These are phyloP conservation scores for Steatocranus sp. DNA, from an alignment of 2,797 vertebrate species.

Conservation along the genomic window DNA sequence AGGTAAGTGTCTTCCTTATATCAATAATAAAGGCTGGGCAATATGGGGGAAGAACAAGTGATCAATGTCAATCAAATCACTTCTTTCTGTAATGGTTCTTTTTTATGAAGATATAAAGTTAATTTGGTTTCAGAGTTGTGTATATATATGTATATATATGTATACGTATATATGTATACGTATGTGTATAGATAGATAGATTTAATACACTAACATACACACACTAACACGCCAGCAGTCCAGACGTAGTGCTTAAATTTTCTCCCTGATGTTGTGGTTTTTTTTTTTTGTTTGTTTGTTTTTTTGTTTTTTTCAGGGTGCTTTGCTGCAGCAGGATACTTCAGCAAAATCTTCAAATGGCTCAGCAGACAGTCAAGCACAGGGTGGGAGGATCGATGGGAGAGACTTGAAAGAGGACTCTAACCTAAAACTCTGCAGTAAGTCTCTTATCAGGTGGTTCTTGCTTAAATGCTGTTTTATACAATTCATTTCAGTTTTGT, in stretches of 20 bases:
- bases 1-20: constrained; percentile 19
- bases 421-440: neutral
- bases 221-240: neutral
- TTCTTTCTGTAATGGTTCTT: neutral
- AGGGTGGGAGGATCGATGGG: neutral
- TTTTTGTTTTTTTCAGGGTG: constrained; percentile 3
- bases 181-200: too few relatives aligned
- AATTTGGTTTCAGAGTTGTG: too few relatives aligned
- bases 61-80: neutral
- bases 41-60: neutral
- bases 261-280: neutral
- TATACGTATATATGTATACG: too few relatives aligned
- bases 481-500: neutral
- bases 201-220: neutral
- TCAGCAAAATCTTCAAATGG: neutral
- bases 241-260: neutral
- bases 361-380: neutral
- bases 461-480: neutral
- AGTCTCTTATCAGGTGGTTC: neutral
- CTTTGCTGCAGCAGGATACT: neutral
- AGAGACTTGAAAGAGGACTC: neutral
- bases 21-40: neutral
- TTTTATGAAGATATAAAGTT: too few relatives aligned
- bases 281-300: too few relatives aligned
- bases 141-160: too few relatives aligned